phyloP scores from a whole-genome alignment of 2,888 invertebrate species.

The Silvanus unidentatus region DNA sequence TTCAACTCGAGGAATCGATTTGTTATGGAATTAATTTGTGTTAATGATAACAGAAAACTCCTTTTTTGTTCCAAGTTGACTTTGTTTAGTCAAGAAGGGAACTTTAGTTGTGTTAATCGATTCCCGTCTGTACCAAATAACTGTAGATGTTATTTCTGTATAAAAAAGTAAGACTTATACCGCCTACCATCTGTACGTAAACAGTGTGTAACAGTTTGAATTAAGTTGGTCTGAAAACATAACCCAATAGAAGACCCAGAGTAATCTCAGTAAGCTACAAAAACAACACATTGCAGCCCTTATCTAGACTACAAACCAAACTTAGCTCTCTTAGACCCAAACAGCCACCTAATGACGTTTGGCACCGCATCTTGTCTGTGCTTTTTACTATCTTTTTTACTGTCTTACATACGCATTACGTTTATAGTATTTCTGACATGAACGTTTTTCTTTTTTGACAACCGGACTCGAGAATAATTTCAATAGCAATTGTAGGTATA shows the following conservation, averaged over 20 bases:
- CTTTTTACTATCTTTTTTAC: constrained; percentile 21
- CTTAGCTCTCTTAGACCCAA: constrained; percentile 4
- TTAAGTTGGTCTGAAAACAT: constrained; percentile 4
- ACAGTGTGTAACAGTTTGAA: constrained; percentile 3
- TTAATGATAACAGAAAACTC: too few species aligned
- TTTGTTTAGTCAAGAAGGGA: too few species aligned
- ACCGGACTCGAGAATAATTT: too few species aligned
- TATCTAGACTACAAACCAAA: constrained; percentile 13
- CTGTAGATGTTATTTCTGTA: too few species aligned
- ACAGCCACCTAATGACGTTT: constrained; percentile 19
- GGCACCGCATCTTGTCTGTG: constrained; percentile 17
- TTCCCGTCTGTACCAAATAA: too few species aligned
- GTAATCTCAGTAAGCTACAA: constrained; percentile 15
- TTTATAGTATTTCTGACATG: constrained; percentile 10
- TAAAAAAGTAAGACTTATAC: too few species aligned
- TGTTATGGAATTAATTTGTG: too few species aligned
- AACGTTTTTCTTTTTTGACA: constrained; percentile 4
- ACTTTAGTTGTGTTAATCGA: too few species aligned
- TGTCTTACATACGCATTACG: constrained; percentile 10
- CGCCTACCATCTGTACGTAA: too few species aligned
- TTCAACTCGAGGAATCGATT: too few species aligned
- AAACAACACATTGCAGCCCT: constrained; percentile 6
- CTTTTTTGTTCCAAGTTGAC: too few species aligned
- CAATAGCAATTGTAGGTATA: too few species aligned
- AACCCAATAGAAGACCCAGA: constrained; percentile 9